Base-by-base conservation (phyloP, 2,113 vertebrate genomes). In the Peromyscus polionotus region DNA sequence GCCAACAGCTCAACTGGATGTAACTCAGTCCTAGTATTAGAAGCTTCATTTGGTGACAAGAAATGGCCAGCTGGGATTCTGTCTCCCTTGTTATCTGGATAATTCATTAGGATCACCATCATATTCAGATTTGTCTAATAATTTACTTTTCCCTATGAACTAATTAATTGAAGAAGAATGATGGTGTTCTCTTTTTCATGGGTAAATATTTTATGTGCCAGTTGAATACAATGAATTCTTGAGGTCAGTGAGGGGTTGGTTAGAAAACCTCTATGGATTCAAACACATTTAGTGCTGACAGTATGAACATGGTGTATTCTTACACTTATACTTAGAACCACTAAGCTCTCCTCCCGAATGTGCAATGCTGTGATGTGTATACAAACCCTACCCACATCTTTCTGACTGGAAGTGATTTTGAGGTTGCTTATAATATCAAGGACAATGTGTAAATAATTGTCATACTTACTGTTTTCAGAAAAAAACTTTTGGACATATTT, bases 131-230 rank as follows among this genome's bases (percentile, higher is more conserved):
- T 65, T 93, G 89, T 89, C 65, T 81, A 91, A 68, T 65, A 8
- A 86, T 57, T 96, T 87, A 76, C 7, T 72, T 93, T 54, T 16
- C 85, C 13, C 13, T 77, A 17, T 22, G 13, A 91, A 95, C 79
- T 51, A 36, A 92, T 65, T 42, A 88, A 93, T 83, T 54, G 33
- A 59, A 31, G 81, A 81, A 45, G 77, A 96, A 77, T 45, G 20
- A 42, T 83, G 33, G 7, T 19, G 1, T 26, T 31, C 1, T 42
- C 10, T 75, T 48, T 54, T 79, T 83, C 4, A 77, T 93, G 28
- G 5, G 12, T n/a, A 36, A 72, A 42, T 22, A 85, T 19, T 42
- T 85, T 33, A 26, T 63, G 42, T 85, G 16, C 2, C 79, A 88
- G 84, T 7, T 91, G 16, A 83, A 77, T 75, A 68, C 17, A 84